Evolutionary conservation across 2,113 vertebrate genomes (phyloP).

Genomic region (Festucalex cinctus): DNA sequence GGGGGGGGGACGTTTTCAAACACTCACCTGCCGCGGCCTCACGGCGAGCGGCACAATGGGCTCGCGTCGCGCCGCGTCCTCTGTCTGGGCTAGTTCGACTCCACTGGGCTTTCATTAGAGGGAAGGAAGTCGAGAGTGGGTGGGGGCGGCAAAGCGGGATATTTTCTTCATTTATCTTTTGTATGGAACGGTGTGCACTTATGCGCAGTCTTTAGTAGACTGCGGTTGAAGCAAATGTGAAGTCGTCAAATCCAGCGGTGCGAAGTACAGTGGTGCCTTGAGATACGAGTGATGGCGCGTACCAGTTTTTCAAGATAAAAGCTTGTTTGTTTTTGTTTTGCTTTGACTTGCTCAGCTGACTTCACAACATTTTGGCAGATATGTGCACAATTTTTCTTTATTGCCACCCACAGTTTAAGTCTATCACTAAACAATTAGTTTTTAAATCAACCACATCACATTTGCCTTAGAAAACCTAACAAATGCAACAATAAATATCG

Average conservation of each 20-base stretch:
- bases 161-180: constrained; percentile 22
- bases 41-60: constrained; percentile 45
- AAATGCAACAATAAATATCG: too few relatives aligned
- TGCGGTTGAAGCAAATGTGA: constrained; percentile 8
- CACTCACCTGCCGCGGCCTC: constrained; percentile 49
- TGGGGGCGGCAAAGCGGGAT: constrained; percentile 1
- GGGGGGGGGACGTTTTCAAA: constrained; percentile 44
- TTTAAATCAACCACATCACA: too few relatives aligned
- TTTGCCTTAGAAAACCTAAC: too few relatives aligned
- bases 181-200: background rate
- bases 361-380: too few relatives aligned
- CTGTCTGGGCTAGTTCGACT: constrained; percentile 36
- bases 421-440: too few relatives aligned
- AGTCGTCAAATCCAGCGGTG: background rate
- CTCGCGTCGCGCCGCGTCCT: constrained; percentile 22
- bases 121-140: constrained; percentile 15
- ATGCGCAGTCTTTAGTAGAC: constrained; percentile 5
- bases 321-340: too few relatives aligned
- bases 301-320: too few relatives aligned
- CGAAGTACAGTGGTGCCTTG: background rate
- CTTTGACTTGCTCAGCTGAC: too few relatives aligned
- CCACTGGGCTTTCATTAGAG: constrained; percentile 46
- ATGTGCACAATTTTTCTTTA: too few relatives aligned
- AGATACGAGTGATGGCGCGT: background rate
- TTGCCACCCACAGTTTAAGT: too few relatives aligned